These are phyloP conservation scores for Strix occidentalis DNA, from an alignment of 2,797 vertebrate species.

Conservation along the genomic window DNA sequence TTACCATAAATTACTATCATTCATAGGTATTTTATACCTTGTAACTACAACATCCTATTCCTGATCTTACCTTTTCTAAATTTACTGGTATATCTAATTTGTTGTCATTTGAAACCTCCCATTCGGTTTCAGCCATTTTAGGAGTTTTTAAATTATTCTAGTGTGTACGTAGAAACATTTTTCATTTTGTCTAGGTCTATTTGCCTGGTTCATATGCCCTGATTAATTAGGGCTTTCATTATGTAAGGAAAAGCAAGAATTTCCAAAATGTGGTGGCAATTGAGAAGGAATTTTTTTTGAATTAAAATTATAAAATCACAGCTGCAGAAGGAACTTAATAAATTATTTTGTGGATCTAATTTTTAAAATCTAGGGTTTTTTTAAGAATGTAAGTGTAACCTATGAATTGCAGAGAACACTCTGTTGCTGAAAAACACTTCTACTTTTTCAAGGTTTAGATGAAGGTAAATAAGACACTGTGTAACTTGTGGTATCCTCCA, in stretches of 20 bases:
- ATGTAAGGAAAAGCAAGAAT: not conserved
- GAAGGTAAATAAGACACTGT: not conserved
- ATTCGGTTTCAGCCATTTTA: not conserved
- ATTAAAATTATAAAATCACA: not conserved
- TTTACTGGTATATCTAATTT: not conserved
- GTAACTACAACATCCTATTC: not conserved
- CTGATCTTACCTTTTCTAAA: not conserved
- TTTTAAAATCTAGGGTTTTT: accelerated
- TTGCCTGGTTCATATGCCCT: not conserved
- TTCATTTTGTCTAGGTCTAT: not conserved
- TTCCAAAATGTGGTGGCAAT: not conserved
- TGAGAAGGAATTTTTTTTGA: not conserved
- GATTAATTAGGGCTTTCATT: not conserved
- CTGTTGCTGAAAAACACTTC: not conserved
- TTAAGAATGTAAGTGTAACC: not conserved
- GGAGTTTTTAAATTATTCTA: not conserved
- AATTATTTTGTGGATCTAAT: not conserved
- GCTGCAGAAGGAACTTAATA: not conserved
- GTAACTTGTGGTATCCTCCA: not conserved
- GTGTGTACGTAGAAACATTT: not conserved
- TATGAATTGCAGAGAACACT: not conserved
- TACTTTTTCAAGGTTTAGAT: not conserved
- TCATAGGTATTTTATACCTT: not conserved
- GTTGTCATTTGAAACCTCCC: not conserved
- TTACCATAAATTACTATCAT: not conserved